Evolutionary conservation across 2,888 invertebrate genomes (phyloP), one percentile per base, ranked within the genome.

Genomic region (Sphaerophoria rueppellii): DNA sequence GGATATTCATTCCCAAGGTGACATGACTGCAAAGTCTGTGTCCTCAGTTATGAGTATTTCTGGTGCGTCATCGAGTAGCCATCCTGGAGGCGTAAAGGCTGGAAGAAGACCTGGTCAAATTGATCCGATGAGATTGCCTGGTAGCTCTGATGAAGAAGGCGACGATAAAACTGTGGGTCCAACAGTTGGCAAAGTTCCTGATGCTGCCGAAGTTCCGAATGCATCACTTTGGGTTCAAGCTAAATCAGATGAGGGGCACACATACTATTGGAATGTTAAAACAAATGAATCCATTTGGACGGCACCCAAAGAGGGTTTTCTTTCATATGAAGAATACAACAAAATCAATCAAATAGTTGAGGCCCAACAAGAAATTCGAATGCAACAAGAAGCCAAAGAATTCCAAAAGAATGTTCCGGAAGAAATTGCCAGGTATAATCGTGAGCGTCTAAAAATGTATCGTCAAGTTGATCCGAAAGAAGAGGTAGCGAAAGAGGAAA

Each of bases 261-360:
- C 94, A 0, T 98, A 98, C 90, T 98, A 95, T 89, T 98, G 97
- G 97, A 96, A 98, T 91, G 94, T 94, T 1, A 93, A 95, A 87
- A 97, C 96, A 46, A 96, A 96, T 92, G 97, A 96, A 92, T 95
- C 96, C 0, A 93, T 94, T 2, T 97, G 96, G 96, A 94, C 95
- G 86, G 91, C 94, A 7, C 97, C 97, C 0, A 92, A 92, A 65
- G 96, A 95, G 90, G 96, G 96, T 11, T 96, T 93, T 89, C 90
- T 95, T 73, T 95, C 95, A 24, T 89, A 95, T 70, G 93, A 92
- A 57, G 95, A 96, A 88, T 95, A 96, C 90, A 93, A 94, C 87
- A 91, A 93, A 67, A 91, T 93, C 37, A 93, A 93, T 88, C 89
- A 94, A 89, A 87, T 92, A 46, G 92, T 91, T 70, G 91, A 93